These are phyloP conservation scores for Steatornis caripensis DNA, from an alignment of 2,113 vertebrate species.

Conservation along the genomic window DNA sequence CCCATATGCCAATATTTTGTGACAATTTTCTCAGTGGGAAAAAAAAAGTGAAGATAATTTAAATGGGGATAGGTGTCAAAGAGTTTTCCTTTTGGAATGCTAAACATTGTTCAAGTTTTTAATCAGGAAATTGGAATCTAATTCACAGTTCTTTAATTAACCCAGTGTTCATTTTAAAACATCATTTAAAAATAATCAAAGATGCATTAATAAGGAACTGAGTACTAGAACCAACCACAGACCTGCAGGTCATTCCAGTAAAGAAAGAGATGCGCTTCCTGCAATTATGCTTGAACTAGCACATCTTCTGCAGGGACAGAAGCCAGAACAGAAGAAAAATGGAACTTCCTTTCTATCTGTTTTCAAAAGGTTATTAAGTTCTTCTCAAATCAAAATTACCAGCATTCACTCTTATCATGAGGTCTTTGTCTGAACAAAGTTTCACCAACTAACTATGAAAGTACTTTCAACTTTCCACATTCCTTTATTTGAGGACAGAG, in stretches of 20 bases:
- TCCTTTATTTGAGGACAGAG: neutral
- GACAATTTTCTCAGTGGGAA: neutral
- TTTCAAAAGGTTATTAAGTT: neutral
- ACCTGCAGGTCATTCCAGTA: neutral
- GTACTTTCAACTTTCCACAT: neutral
- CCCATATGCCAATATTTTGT: neutral
- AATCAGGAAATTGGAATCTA: neutral
- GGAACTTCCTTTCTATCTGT: neutral
- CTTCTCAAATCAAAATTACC: neutral
- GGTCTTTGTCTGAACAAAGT: neutral
- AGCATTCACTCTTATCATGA: neutral
- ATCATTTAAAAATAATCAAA: neutral
- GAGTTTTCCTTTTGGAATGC: neutral
- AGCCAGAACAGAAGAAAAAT: neutral
- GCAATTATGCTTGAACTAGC: neutral
- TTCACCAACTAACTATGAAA: neutral
- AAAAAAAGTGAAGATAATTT: neutral
- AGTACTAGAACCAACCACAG: neutral
- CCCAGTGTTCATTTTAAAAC: neutral
- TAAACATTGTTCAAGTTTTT: neutral
- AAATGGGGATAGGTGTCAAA: neutral
- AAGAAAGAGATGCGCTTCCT: neutral
- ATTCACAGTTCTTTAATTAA: neutral
- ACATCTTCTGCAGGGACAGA: neutral
- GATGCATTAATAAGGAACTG: neutral